Percentiles rank a stretch among this genome's conserved stretches.
These are phyloP conservation scores for Acromyrmex heyeri DNA, from an alignment of 1,140 invertebrate species.

Conservation along the genomic window DNA sequence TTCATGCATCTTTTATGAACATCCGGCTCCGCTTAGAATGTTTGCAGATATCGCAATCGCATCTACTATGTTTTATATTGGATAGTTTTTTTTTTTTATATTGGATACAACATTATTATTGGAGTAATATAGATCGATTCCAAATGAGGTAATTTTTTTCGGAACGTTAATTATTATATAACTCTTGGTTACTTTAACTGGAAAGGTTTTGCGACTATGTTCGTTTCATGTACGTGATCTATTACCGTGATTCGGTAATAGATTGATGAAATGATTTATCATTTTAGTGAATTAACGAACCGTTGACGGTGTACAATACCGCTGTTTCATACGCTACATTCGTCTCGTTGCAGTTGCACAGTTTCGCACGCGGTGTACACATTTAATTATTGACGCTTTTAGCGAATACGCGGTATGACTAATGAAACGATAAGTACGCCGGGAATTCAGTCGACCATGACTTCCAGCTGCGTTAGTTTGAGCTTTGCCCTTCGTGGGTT, in stretches of 20 bases:
- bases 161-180: neutral
- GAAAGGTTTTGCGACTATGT: neutral
- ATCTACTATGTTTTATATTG: neutral
- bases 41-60: constrained; percentile 15
- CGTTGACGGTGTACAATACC: constrained; percentile 29
- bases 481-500: constrained; percentile 48
- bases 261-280: constrained; percentile 45
- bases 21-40: neutral
- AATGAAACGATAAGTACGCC: constrained; percentile 70
- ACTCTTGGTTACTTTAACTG: neutral
- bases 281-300: constrained; percentile 40
- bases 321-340: neutral
- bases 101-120: neutral
- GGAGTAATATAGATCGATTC: neutral
- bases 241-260: neutral
- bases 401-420: constrained; percentile 55
- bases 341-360: constrained; percentile 11
- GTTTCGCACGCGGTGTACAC: constrained; percentile 52
- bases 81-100: neutral
- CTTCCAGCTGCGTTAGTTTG: constrained; percentile 63
- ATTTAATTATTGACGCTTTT: constrained; percentile 73
- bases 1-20: constrained; percentile 51
- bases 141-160: neutral
- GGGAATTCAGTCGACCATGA: constrained; percentile 67
- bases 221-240: neutral